Evolutionary conservation across 2,888 invertebrate genomes (phyloP).

Genomic region (Actias luna): DNA sequence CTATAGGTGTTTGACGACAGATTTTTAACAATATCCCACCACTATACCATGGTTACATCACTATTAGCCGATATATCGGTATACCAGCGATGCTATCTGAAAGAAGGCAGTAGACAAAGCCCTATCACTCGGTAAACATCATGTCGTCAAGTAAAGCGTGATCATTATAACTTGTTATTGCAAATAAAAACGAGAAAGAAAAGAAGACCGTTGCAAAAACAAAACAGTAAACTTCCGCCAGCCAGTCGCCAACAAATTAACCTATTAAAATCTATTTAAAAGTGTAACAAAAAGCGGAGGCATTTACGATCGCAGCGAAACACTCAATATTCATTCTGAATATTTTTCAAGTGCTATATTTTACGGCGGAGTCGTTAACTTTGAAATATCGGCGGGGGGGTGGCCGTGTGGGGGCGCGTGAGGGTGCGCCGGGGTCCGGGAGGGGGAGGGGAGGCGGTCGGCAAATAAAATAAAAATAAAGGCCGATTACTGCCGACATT

Average conservation of each 20-base stretch:
- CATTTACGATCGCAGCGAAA: conserved; percentile 41
- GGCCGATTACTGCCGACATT: conserved; percentile 78
- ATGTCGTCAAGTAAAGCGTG: no score
- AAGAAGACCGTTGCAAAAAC: no score
- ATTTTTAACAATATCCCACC: no score
- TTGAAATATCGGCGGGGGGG: conserved; percentile 76
- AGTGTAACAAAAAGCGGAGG: conserved; percentile 30
- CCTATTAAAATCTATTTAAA: conserved; percentile 9
- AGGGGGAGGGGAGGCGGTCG: conserved; percentile 45
- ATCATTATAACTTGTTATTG: no score
- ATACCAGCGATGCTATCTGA: no score
- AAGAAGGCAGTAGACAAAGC: no score
- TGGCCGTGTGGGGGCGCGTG: no score
- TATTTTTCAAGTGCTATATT: conserved; percentile 70
- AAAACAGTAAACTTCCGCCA: conserved; percentile 4
- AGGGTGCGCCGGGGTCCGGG: conserved; percentile 33
- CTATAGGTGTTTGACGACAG: no score
- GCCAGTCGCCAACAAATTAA: conserved; percentile 4
- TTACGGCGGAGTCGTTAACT: conserved; percentile 77
- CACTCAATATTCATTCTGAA: conserved; percentile 63
- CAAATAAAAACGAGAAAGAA: no score
- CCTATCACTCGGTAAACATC: no score
- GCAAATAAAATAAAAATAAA: conserved; percentile 81
- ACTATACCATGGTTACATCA: no score
- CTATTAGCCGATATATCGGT: no score